Conservation (phyloP, 1,140 invertebrate species). For the Drosophila cardini region DNA sequence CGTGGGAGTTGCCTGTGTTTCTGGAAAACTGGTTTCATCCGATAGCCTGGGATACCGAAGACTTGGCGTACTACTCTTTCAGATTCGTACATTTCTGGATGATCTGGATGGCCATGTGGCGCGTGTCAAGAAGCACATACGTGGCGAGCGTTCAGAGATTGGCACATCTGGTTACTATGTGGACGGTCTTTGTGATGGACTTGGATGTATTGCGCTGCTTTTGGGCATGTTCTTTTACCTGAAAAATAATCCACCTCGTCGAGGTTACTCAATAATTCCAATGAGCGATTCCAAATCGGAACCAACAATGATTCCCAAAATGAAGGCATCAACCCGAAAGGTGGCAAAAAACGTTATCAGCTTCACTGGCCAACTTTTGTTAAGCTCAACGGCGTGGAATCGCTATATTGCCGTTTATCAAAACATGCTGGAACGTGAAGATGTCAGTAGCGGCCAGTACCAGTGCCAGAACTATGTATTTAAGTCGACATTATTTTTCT, state of each 20-base stretch:
- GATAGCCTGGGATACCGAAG: constrained; percentile 88
- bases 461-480: constrained; percentile 86
- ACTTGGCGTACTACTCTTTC: constrained; percentile 90
- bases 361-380: constrained; percentile 89
- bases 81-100: constrained; percentile 91
- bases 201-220: constrained; percentile 89
- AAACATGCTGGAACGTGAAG: constrained; percentile 88
- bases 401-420: constrained; percentile 92
- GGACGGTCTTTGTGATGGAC: constrained; percentile 90
- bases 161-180: constrained; percentile 90
- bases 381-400: constrained; percentile 92
- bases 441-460: constrained; percentile 85
- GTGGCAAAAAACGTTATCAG: constrained; percentile 88
- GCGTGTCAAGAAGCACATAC: constrained; percentile 88
- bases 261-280: constrained; percentile 88
- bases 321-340: constrained; percentile 88
- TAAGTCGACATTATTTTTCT: constrained; percentile 89
- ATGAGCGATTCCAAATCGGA: constrained; percentile 86
- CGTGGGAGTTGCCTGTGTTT: constrained; percentile 89
- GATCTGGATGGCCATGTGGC: constrained; percentile 93
- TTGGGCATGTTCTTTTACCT: constrained; percentile 88
- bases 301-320: constrained; percentile 87
- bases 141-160: constrained; percentile 89
- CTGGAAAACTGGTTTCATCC: constrained; percentile 89
- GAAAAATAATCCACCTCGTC: constrained; percentile 88